Percentiles rank a stretch among this genome's conserved stretches.
phyloP scores from a whole-genome alignment of 2,888 invertebrate genomes.

The Plebejus anna region DNA sequence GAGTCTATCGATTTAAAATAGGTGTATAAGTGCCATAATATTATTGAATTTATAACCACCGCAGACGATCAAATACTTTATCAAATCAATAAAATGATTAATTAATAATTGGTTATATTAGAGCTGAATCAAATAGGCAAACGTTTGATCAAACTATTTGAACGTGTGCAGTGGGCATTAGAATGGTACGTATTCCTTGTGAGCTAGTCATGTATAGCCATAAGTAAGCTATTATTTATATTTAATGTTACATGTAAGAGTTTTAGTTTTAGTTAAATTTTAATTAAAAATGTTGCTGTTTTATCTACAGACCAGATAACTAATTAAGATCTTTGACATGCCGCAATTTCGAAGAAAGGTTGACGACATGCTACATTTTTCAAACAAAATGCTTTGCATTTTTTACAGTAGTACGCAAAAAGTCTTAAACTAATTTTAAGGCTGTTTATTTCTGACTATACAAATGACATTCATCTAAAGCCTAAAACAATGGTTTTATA shows the following conservation, averaged over 20 bases:
- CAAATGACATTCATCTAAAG: not conserved
- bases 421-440: not conserved
- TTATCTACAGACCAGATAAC: not conserved
- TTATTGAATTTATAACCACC: conserved; percentile 39
- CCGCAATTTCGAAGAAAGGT: not conserved
- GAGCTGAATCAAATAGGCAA: not conserved
- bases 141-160: not conserved
- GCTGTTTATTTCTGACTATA: not conserved
- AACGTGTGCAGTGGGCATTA: conserved; percentile 35
- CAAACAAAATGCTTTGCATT: not conserved
- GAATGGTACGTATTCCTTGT: conserved; percentile 69
- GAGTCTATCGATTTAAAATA: conserved; percentile 25
- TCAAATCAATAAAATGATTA: not conserved
- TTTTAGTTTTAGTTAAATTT: conserved; percentile 35
- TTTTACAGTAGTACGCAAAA: not conserved
- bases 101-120: not conserved
- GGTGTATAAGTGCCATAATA: conserved; percentile 40
- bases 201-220: conserved; percentile 62
- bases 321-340: not conserved
- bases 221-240: conserved; percentile 35
- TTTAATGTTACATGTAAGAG: conserved; percentile 34
- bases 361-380: not conserved
- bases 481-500: not conserved
- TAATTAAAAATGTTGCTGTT: not conserved
- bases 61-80: not conserved